These are phyloP conservation scores for Drosophila anomalata DNA, from an alignment of 2,888 invertebrate genomes.

Conservation along the genomic window DNA sequence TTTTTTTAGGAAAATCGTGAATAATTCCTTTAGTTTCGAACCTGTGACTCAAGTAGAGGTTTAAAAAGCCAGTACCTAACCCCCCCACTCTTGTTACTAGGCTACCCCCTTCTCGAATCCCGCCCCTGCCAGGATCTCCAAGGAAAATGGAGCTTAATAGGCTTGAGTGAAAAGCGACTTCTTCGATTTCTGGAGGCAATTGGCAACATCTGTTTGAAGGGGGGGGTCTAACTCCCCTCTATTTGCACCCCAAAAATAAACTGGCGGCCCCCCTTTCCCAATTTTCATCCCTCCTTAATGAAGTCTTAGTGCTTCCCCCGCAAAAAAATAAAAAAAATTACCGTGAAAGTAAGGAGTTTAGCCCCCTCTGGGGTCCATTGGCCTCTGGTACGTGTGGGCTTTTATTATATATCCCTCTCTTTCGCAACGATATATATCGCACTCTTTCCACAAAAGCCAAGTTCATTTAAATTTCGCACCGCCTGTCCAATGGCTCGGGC, in stretches of 20 bases:
- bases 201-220: conserved; percentile 43
- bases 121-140: not conserved
- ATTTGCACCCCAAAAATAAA: not conserved
- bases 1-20: too few species aligned
- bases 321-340: conserved; percentile 2
- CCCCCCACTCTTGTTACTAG: not conserved
- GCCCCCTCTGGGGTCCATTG: conserved; percentile 17
- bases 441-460: conserved; percentile 31
- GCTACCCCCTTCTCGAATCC: not conserved
- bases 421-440: conserved; percentile 12
- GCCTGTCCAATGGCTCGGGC: conserved; percentile 19
- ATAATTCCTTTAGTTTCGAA: too few species aligned
- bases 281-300: conserved; percentile 49
- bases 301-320: conserved; percentile 70
- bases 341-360: not conserved
- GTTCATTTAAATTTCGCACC: conserved; percentile 63
- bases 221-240: not conserved
- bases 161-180: conserved; percentile 17
- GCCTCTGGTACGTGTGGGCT: conserved; percentile 53
- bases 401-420: conserved; percentile 29
- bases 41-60: not conserved
- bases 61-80: not conserved
- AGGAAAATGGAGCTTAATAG: conserved; percentile 35
- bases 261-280: not conserved
- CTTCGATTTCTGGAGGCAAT: conserved; percentile 41